phyloP scores from a whole-genome alignment of 2,888 invertebrate genomes.

The Neoaliturus tenellus region DNA sequence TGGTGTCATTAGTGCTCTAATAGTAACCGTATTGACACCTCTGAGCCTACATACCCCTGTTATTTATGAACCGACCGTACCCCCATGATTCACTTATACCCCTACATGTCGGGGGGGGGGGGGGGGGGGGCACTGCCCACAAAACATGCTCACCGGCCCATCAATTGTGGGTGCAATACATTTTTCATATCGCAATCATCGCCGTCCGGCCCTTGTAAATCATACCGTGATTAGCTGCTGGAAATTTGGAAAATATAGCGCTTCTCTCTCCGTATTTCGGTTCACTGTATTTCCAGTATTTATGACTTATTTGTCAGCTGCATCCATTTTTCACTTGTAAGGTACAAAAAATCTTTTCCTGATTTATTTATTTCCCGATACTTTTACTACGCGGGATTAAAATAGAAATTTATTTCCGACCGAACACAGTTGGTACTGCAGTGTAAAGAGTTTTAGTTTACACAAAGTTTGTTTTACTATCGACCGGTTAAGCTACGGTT shows the following conservation, averaged over 20 bases:
- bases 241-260: slow-evolving; percentile 41
- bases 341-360: neutral
- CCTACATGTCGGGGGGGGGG: neutral
- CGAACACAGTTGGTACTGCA: too few species aligned
- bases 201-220: slow-evolving; percentile 36
- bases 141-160: slow-evolving; percentile 46
- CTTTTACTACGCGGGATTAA: too few species aligned
- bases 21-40: slow-evolving; percentile 47
- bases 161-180: slow-evolving; percentile 41
- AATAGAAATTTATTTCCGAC: too few species aligned
- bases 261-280: neutral
- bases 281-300: slow-evolving; percentile 18
- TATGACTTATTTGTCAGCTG: slow-evolving; percentile 28
- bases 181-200: slow-evolving; percentile 50
- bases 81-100: slow-evolving; percentile 43
- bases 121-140: neutral
- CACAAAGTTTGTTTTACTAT: too few species aligned
- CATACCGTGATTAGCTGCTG: slow-evolving; percentile 39
- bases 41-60: slow-evolving; percentile 42
- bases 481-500: too few species aligned
- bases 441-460: too few species aligned
- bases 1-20: slow-evolving; percentile 48
- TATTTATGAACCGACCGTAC: slow-evolving; percentile 46
- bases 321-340: neutral
- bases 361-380: neutral